Conservation (phyloP, 2,888 invertebrate species). For the Octonoba sinensis region DNA sequence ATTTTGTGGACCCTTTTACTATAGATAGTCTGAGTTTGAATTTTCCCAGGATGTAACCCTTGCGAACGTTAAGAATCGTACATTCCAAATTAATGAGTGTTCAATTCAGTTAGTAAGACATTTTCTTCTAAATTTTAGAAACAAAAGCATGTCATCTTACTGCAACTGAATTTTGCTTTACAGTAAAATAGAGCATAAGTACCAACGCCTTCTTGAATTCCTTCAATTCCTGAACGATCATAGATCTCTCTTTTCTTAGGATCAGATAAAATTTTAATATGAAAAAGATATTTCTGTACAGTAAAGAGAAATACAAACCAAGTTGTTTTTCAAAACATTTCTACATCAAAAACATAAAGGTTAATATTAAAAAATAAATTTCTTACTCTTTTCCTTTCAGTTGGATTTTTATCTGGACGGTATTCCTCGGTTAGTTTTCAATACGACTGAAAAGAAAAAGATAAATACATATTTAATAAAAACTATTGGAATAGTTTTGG, state of each 20-base stretch:
- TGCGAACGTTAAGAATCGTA: too few relatives aligned
- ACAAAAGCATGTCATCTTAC: too few relatives aligned
- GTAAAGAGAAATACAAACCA: conserved; percentile 68
- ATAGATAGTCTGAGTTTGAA: too few relatives aligned
- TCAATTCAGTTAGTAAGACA: too few relatives aligned
- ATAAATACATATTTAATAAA: not conserved
- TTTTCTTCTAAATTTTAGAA: too few relatives aligned
- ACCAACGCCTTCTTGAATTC: conserved; percentile 83
- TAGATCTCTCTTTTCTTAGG: conserved; percentile 87
- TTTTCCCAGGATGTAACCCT: too few relatives aligned
- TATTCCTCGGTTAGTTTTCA: conserved; percentile 92
- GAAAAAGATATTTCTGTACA: conserved; percentile 97
- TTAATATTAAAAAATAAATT: not conserved
- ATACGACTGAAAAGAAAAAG: conserved; percentile 80
- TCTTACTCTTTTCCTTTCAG: conserved; percentile 82
- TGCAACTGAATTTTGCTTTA: too few relatives aligned
- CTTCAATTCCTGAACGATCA: conserved; percentile 88
- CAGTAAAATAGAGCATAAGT: not conserved
- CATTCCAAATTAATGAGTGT: too few relatives aligned
- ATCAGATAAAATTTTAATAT: conserved; percentile 91
- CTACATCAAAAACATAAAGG: not conserved
- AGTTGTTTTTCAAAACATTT: not conserved
- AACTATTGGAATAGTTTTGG: not conserved
- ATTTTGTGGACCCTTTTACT: too few relatives aligned
- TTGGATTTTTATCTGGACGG: conserved; percentile 91